Base-by-base conservation (phyloP, 2,888 invertebrate genomes). In the Cosmia trapezina region DNA sequence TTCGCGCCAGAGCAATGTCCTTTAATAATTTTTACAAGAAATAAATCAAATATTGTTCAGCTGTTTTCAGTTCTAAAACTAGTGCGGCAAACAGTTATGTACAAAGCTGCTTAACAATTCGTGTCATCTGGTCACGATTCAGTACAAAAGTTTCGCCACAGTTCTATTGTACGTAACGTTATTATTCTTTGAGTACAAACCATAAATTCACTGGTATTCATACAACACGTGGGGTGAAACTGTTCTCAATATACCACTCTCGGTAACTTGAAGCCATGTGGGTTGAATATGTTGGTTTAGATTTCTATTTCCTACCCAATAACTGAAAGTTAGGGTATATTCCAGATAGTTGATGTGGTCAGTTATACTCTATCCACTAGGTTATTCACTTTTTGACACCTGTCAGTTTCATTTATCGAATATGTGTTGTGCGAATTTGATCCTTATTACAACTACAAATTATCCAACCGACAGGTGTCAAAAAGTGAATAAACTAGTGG, bases 181-280 rank as follows among this genome's bases (percentile, higher is more conserved):
- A 53, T 70, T 77, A 54, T 76, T 70, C 3, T 77, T 59, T 59
- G 45, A 59, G n/a, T 37, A 14, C 17, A 45, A 63, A 60, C 59
- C 41, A 47, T 71, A 64, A 63, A 63, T 76, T 22, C 41, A 43
- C 49, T 33, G 9, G 71, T 59, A 60, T 54, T 59, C 57, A 53
- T 17, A 70, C 41, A 53, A 59, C 12, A 51, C 43, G 12, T 28
- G 63, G 14, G 14, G 11, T 49, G 37, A 51, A 73, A 60, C 59
- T 75, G 19, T 17, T 43, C 51, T 73, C 73, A 62, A 62, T 57
- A 41, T 76, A n/a, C 17, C n/a, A 28, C 54, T 28, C 12, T 49
- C 37, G n/a, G 37, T 76, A 69, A 76, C 61, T 57, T 57, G 8
- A 62, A n/a, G 37, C n/a, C n/a, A 12, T 37, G 8, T 28, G 14